Evolutionary conservation across 1,140 invertebrate species (phyloP), one percentile per base, ranked within the genome.

Genomic region (Lordiphosa collinella): DNA sequence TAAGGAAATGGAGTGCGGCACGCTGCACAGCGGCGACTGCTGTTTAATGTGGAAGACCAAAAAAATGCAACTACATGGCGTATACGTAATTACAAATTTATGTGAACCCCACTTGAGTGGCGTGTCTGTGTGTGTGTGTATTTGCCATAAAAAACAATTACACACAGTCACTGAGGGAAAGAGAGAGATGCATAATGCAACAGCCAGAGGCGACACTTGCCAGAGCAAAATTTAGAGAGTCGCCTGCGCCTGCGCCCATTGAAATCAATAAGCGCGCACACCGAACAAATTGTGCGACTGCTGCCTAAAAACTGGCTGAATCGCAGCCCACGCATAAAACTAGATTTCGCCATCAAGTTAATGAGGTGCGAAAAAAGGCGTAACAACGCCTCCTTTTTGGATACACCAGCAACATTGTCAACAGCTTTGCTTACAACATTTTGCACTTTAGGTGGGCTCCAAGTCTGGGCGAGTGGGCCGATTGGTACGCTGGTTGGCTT

Each of bases 11-110:
- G 70, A 67, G 32, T 63, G 50, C 29, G 55, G 61, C 55, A 69
- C 54, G 48, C 55, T 22, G 16, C 16, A n/a, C n/a, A n/a, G 16
- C 16, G 57, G 46, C 53, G 48, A 52, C 40, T 32, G 51, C 46
- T 74, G 63, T 40, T 69, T 76, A 76, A 78, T 78, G 78, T 78
- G 78, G 74, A 78, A 72, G 55, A 49, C 52, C 58, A 57, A 12
- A 12, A 47, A 22, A 14, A 4, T 18, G 55, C 73, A 69, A 66
- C 72, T 78, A 82, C 78, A 60, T 69, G 78, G 65, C 78, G 78
- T 82, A 82, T 82, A 78, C 78, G 78, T 84, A 82, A 84, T 82
- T 82, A 82, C 59, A 73, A 78, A 82, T 84, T 84, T 78, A 82
- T 82, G 76, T 64, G 76, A 80, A 82, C 52, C 57, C 54, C 56